Conservation (phyloP, 64 coral and sea anemone genomes). For the Dendronephthya gigantea region DNA sequence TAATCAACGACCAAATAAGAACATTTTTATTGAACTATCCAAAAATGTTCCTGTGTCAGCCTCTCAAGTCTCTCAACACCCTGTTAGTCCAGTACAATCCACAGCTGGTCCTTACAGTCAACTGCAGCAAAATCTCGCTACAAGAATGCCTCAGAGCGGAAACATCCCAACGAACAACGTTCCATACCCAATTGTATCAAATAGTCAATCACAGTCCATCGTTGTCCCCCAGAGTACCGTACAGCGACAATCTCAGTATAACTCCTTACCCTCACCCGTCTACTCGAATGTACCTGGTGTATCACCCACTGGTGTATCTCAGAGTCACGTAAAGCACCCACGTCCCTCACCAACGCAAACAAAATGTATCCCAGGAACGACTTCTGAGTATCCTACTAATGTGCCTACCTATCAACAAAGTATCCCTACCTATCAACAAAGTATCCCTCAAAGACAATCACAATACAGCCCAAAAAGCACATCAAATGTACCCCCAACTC, state of each 20-base stretch:
- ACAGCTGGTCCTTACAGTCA: too few relatives aligned
- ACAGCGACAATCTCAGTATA: not conserved
- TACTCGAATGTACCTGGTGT: not conserved
- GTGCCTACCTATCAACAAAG: not conserved
- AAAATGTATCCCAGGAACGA: not conserved
- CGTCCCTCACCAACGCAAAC: not conserved
- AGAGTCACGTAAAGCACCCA: not conserved
- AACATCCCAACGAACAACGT: too few relatives aligned
- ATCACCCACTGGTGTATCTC: not conserved
- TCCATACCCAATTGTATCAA: not conserved
- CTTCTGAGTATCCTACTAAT: not conserved
- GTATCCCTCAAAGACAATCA: not conserved
- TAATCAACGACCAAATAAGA: too few relatives aligned
- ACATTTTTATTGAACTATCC: too few relatives aligned
- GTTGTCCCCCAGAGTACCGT: not conserved
- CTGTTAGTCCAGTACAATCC: too few relatives aligned
- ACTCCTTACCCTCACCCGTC: too few relatives aligned
- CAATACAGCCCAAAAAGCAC: not conserved
- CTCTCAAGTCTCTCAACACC: too few relatives aligned
- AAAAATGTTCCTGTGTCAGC: too few relatives aligned
- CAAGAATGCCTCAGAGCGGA: too few relatives aligned
- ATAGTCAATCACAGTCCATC: not conserved
- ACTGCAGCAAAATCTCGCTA: too few relatives aligned
- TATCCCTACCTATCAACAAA: not conserved
- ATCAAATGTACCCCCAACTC: not conserved